Conservation (phyloP, 2,797 vertebrate genomes). For the Psittacula derbiana region DNA sequence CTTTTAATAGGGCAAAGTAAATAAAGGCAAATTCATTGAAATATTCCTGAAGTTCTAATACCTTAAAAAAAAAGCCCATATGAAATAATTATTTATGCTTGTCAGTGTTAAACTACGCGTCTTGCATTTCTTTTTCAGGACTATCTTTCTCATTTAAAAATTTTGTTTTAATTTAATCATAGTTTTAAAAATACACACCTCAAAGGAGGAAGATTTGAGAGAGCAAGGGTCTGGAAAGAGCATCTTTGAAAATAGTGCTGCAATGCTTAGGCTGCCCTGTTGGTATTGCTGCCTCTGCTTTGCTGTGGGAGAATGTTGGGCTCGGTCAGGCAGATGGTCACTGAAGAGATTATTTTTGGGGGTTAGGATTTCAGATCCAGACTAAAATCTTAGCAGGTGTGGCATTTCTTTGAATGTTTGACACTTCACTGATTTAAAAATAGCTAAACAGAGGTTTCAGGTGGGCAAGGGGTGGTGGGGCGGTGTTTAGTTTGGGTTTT, state of each 20-base stretch:
- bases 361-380: not conserved
- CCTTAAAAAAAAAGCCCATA: not conserved
- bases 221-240: not conserved
- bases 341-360: not conserved
- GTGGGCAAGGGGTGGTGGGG: rapidly evolving
- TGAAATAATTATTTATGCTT: not conserved
- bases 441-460: not conserved
- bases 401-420: not conserved
- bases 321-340: not conserved
- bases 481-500: not conserved
- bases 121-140: not conserved
- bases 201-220: not conserved
- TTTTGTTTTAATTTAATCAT: not conserved
- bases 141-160: not conserved
- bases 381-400: not conserved
- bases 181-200: not conserved
- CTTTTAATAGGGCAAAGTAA: not conserved
- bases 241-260: not conserved
- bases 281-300: not conserved
- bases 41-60: not conserved
- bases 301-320: not conserved
- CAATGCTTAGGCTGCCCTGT: rapidly evolving
- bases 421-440: not conserved
- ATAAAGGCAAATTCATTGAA: not conserved
- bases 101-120: not conserved